Evolutionary conservation across 1,140 invertebrate genomes (phyloP).

Genomic region (Drosophila nigrodunni): DNA sequence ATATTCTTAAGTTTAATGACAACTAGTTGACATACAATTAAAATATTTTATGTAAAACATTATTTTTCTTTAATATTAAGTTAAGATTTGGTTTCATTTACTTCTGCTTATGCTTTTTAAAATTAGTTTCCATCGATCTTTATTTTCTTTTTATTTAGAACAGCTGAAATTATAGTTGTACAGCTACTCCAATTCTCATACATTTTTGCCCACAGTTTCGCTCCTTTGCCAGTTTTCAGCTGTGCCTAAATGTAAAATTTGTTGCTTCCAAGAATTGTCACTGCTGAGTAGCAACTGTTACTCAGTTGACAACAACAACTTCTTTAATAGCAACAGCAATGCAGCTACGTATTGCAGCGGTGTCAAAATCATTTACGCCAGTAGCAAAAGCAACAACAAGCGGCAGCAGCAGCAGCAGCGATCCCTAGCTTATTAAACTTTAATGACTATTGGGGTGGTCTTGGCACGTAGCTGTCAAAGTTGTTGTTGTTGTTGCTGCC

Average conservation of each 20-base stretch:
- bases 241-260: background rate
- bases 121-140: too few relatives aligned
- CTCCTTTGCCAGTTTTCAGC: too few relatives aligned
- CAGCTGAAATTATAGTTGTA: too few relatives aligned
- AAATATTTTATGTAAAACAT: too few relatives aligned
- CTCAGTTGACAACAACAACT: conserved; percentile 16
- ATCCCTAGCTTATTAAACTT: conserved; percentile 72
- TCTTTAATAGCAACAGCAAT: conserved; percentile 20
- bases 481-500: conserved; percentile 30
- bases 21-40: too few relatives aligned
- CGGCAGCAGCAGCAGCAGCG: conserved; percentile 37
- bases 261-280: background rate
- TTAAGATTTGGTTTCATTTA: too few relatives aligned
- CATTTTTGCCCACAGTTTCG: too few relatives aligned
- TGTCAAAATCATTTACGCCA: conserved; percentile 51
- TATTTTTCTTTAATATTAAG: too few relatives aligned
- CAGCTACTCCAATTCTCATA: too few relatives aligned
- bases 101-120: too few relatives aligned
- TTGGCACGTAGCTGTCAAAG: conserved; percentile 61
- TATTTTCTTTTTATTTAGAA: too few relatives aligned
- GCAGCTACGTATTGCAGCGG: conserved; percentile 40
- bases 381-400: conserved; percentile 41
- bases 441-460: conserved; percentile 74
- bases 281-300: conserved; percentile 2
- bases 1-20: too few relatives aligned